Conservation (phyloP, 2,113 vertebrate genomes). For the Ploceus nigricollis region DNA sequence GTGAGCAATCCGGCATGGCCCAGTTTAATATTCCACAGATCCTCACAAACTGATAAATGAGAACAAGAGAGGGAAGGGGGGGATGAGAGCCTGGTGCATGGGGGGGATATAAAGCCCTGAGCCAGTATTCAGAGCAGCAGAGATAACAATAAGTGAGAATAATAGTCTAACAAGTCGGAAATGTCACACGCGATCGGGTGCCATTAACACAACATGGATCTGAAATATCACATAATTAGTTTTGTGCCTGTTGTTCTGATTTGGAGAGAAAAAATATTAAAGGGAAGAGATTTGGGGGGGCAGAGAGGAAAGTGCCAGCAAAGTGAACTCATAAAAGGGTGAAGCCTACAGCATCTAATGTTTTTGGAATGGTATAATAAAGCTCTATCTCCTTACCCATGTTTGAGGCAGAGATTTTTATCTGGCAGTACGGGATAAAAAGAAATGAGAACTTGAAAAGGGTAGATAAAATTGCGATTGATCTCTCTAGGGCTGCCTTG, state of each 20-base stretch:
- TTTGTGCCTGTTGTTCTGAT: constrained; percentile 73
- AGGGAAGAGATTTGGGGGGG: constrained; percentile 26
- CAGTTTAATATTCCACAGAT: constrained; percentile 51
- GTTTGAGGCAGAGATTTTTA: constrained; percentile 64
- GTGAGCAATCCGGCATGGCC: not conserved
- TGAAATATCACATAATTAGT: constrained; percentile 79
- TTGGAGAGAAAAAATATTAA: constrained; percentile 62
- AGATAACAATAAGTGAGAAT: constrained; percentile 75
- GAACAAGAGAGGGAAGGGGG: constrained; percentile 20
- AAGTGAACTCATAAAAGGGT: constrained; percentile 51
- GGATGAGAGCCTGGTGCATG: constrained; percentile 4
- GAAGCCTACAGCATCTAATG: constrained; percentile 43
- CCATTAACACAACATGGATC: constrained; percentile 75
- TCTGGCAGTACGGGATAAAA: constrained; percentile 44
- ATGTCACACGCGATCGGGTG: constrained; percentile 68
- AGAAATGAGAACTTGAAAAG: constrained; percentile 68
- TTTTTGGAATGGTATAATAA: constrained; percentile 67
- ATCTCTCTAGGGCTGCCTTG: constrained; percentile 57
- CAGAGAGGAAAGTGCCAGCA: constrained; percentile 19
- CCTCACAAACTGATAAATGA: constrained; percentile 28
- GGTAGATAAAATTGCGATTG: constrained; percentile 64
- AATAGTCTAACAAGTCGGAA: constrained; percentile 74
- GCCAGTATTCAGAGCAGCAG: constrained; percentile 56
- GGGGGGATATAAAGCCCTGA: constrained; percentile 35
- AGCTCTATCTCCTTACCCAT: constrained; percentile 60